Evolutionary conservation across 2,888 invertebrate species (phyloP).

Genomic region (Onthophagus sagittarius): DNA sequence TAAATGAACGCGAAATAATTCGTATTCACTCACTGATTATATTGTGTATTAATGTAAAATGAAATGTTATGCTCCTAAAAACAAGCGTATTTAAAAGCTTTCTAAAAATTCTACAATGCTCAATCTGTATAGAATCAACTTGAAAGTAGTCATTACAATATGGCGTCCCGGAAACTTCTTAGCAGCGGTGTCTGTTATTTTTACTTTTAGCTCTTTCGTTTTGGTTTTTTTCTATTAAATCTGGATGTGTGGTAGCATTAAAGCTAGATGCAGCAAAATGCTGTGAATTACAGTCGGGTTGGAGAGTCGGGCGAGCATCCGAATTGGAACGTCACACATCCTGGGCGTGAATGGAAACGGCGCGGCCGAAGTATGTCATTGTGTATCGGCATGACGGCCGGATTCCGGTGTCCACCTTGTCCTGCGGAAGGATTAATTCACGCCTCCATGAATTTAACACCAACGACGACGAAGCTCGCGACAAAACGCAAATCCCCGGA

Average conservation of each 20-base stretch:
- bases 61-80: too few relatives aligned
- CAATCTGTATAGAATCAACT: too few relatives aligned
- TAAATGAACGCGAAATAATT: too few relatives aligned
- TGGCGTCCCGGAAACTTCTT: too few relatives aligned
- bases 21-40: too few relatives aligned
- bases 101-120: too few relatives aligned
- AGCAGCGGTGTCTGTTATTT: too few relatives aligned
- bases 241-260: not conserved
- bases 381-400: conserved; percentile 8
- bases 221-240: too few relatives aligned
- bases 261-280: not conserved
- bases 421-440: conserved; percentile 12
- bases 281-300: conserved; percentile 1
- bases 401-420: conserved; percentile 14
- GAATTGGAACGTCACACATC: not conserved
- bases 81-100: too few relatives aligned
- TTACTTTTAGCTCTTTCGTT: too few relatives aligned
- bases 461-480: not conserved
- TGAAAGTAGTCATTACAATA: too few relatives aligned
- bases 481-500: conserved; percentile 1
- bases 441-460: conserved; percentile 3
- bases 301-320: not conserved
- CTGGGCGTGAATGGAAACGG: not conserved
- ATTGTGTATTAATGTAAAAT: too few relatives aligned
- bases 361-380: conserved; percentile 3